A percentile compares a stretch with the other conserved stretches of the same genome.
phyloP scores from a whole-genome alignment of 2,888 invertebrate species.

The Lithophane socia region DNA sequence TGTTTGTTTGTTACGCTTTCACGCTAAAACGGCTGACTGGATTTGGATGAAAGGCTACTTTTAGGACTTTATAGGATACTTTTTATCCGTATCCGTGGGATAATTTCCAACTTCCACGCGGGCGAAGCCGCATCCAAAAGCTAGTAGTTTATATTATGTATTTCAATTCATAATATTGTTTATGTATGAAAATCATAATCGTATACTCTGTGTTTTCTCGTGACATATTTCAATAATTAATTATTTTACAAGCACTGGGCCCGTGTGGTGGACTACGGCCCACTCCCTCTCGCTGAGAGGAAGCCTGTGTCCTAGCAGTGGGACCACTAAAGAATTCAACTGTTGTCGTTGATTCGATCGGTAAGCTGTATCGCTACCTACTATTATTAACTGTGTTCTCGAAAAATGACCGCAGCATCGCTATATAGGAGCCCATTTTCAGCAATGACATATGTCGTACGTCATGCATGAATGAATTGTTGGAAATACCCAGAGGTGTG shows the following conservation, averaged over 20 bases:
- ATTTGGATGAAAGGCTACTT: too few species aligned
- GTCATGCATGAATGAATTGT: slow-evolving; percentile 19
- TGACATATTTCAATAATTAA: background rate
- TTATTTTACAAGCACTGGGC: background rate
- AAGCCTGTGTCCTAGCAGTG: too few species aligned
- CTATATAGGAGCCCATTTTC: slow-evolving; percentile 10
- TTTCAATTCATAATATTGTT: background rate
- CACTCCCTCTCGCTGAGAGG: too few species aligned
- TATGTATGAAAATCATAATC: background rate
- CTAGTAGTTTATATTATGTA: background rate
- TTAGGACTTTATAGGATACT: too few species aligned
- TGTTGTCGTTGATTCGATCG: background rate
- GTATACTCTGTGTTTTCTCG: background rate
- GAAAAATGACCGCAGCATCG: background rate
- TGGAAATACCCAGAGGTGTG: background rate
- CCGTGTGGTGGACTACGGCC: too few species aligned
- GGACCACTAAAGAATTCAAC: background rate
- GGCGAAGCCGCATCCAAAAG: too few species aligned
- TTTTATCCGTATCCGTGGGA: too few species aligned
- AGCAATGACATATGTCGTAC: background rate
- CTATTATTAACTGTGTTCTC: background rate
- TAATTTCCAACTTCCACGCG: too few species aligned
- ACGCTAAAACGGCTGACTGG: too few species aligned
- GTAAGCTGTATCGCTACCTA: background rate
- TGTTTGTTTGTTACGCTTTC: too few species aligned